Percentiles rank a stretch among this genome's conserved stretches.
Conservation (phyloP, 2,888 invertebrate genomes). For the Sminthurides aquaticus region DNA sequence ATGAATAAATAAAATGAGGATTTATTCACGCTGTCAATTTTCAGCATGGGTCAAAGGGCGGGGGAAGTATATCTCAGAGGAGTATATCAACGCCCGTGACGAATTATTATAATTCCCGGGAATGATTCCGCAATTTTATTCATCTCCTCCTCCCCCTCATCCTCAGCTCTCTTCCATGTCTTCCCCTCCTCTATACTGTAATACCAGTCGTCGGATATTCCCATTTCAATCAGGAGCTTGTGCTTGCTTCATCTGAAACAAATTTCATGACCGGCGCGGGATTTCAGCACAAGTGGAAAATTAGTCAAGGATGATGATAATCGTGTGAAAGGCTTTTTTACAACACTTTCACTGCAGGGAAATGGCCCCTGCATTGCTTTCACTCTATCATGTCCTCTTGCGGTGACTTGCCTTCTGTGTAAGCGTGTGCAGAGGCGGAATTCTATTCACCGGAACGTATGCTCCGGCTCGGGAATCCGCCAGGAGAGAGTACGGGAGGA, state of each 20-base stretch:
- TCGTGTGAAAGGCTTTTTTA: slow-evolving; percentile 4
- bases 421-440: background rate
- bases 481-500: no score
- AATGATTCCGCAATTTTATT: slow-evolving; percentile 37
- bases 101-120: slow-evolving; percentile 34
- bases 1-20: background rate
- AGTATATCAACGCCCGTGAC: slow-evolving; percentile 38
- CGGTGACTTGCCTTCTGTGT: background rate
- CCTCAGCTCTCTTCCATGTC: no score
- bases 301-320: slow-evolving; percentile 20
- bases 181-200: no score
- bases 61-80: slow-evolving; percentile 21
- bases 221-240: no score
- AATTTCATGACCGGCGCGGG: background rate
- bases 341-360: background rate
- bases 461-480: background rate
- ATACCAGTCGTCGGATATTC: no score
- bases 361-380: background rate
- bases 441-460: background rate
- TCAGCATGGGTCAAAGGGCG: slow-evolving; percentile 39
- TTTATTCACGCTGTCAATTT: slow-evolving; percentile 18
- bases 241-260: background rate
- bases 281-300: slow-evolving; percentile 16
- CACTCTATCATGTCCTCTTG: background rate
- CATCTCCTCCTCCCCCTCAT: slow-evolving; percentile 1